Evolutionary conservation across 2,797 vertebrate species (phyloP).

Genomic region (Diplodus sargus): DNA sequence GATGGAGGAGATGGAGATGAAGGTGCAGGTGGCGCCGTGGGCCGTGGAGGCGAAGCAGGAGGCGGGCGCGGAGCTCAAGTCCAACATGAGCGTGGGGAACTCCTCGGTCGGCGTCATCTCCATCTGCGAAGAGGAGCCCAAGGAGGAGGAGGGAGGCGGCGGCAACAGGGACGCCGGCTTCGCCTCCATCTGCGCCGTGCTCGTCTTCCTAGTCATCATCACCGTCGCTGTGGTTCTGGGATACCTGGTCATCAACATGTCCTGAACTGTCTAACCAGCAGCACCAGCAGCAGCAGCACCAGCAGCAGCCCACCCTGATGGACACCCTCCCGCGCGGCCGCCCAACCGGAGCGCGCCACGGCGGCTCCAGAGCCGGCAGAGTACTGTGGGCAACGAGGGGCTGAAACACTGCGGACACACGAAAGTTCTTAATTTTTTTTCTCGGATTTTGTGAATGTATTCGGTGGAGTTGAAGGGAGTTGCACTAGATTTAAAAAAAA

Average conservation of each 20-base stretch:
- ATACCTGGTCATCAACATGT: conserved; percentile 93
- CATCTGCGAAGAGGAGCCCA: conserved; percentile 89
- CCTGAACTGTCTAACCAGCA: conserved; percentile 76
- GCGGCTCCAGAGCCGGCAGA: conserved; percentile 47
- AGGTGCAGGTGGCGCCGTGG: conserved; percentile 97
- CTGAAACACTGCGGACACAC: conserved; percentile 59
- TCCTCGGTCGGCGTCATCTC: conserved; percentile 91
- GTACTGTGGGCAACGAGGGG: conserved; percentile 2
- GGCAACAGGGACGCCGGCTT: conserved; percentile 67
- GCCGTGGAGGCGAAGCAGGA: conserved; percentile 95
- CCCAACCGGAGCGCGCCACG: conserved; percentile 39
- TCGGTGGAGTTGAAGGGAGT: conserved; percentile 43
- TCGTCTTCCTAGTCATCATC: conserved; percentile 90
- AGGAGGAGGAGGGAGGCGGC: conserved; percentile 76
- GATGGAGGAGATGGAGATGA: conserved; percentile 99
- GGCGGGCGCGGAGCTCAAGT: conserved; percentile 93
- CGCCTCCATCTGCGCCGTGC: conserved; percentile 88
- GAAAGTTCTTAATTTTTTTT: conserved; percentile 39
- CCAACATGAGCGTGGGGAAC: conserved; percentile 88
- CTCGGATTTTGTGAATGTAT: conserved; percentile 65
- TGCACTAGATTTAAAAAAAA: conserved; percentile 57
- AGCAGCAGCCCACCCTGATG: conserved; percentile 30
- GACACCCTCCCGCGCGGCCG: conserved; percentile 40
- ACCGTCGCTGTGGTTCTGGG: conserved; percentile 90
- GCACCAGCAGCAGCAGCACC: not conserved